Conservation (phyloP, 2,113 vertebrate species). For the Cinclus mexicanus region DNA sequence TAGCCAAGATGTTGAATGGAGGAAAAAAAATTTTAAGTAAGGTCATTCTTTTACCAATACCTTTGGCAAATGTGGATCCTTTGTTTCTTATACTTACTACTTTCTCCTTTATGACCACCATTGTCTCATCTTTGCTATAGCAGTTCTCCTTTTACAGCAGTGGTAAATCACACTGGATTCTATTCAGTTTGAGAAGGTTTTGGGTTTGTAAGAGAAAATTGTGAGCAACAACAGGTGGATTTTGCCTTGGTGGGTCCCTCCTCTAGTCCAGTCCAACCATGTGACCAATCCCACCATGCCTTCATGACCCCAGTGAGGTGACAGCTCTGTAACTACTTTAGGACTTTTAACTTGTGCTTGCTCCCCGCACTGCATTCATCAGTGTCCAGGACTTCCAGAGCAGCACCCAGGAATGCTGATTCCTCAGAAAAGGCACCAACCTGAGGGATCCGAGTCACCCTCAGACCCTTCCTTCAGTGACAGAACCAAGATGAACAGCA, state of each 20-base stretch:
- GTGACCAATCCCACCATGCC: neutral
- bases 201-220: neutral
- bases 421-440: neutral
- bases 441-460: neutral
- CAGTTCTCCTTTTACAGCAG: neutral
- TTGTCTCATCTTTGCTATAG: neutral
- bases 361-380: fast-evolving
- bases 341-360: neutral
- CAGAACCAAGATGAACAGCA: neutral
- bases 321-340: neutral
- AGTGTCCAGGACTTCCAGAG: neutral
- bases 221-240: neutral
- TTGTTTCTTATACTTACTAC: neutral
- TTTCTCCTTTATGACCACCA: neutral
- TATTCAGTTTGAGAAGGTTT: neutral
- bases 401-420: neutral
- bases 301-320: neutral
- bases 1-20: neutral
- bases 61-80: neutral
- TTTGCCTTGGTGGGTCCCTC: neutral
- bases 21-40: neutral
- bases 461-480: neutral
- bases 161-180: neutral
- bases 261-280: neutral
- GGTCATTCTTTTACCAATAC: neutral